Evolutionary conservation across 2,797 vertebrate genomes (phyloP).

Genomic region (Argentina silus): DNA sequence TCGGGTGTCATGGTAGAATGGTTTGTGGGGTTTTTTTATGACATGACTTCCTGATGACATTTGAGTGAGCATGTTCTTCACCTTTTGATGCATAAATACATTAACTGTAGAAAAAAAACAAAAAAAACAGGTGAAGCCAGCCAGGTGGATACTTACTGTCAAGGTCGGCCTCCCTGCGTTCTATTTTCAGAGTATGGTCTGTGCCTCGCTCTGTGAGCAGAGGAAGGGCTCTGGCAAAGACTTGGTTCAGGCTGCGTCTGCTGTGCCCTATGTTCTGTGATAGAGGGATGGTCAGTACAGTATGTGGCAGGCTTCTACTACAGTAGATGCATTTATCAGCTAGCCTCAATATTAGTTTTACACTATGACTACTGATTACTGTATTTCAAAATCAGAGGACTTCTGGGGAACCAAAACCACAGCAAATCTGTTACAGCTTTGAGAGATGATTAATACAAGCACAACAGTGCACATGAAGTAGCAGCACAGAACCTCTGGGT

Average conservation of each 20-base stretch:
- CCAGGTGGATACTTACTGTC: constrained; percentile 79
- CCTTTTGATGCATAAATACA: not conserved
- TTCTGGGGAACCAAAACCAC: constrained; percentile 4
- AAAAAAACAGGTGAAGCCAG: not conserved
- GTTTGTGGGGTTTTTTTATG: too few species aligned
- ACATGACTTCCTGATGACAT: constrained; percentile 28
- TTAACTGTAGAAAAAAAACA: not conserved
- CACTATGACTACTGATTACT: not conserved
- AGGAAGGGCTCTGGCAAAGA: constrained; percentile 65
- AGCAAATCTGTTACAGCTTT: constrained; percentile 11
- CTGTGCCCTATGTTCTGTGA: constrained; percentile 67
- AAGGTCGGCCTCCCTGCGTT: constrained; percentile 83
- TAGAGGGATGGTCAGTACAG: constrained; percentile 14
- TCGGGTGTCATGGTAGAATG: too few species aligned
- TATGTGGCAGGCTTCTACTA: constrained; percentile 2
- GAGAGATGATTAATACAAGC: constrained; percentile 56
- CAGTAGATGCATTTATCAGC: not conserved
- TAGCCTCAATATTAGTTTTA: not conserved
- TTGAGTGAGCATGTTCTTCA: not conserved
- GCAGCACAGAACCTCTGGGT: constrained; percentile 29
- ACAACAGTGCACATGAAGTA: constrained; percentile 41
- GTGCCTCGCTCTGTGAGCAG: constrained; percentile 68
- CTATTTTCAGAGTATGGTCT: constrained; percentile 68
- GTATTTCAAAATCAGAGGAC: not conserved
- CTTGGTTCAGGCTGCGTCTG: constrained; percentile 52